Conservation (phyloP, 2,888 invertebrate species). For the Lasioglossum vierecki region DNA sequence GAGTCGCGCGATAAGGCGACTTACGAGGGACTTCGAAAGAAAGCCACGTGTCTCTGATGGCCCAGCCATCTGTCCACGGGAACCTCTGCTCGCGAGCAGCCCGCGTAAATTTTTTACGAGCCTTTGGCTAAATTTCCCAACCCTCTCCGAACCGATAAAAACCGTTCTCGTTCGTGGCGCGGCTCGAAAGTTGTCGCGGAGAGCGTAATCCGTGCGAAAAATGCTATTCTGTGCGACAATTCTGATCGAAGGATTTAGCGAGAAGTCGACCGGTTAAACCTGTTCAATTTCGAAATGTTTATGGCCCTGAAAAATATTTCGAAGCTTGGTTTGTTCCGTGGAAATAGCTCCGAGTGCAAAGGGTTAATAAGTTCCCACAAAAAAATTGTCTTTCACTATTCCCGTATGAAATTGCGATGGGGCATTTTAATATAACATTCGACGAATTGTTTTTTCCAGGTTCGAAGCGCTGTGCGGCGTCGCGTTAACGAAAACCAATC, state of each 20-base stretch:
- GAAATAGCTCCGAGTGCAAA: neutral
- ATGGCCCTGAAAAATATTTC: neutral
- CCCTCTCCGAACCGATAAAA: slow-evolving; percentile 1
- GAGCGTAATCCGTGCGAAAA: neutral
- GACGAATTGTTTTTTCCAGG: neutral
- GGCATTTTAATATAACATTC: neutral
- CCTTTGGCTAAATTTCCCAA: neutral
- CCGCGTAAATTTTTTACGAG: slow-evolving; percentile 35
- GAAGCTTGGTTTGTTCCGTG: neutral
- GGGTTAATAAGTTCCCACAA: neutral
- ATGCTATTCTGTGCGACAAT: neutral
- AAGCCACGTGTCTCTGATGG: slow-evolving; percentile 34
- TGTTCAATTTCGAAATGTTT: neutral
- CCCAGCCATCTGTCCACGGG: slow-evolving; percentile 29
- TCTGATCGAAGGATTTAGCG: neutral
- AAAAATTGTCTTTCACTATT: neutral
- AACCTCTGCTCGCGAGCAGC: neutral
- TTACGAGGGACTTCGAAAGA: slow-evolving; percentile 23
- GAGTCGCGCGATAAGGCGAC: slow-evolving; percentile 3
- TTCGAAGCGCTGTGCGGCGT: neutral
- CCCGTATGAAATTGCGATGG: neutral
- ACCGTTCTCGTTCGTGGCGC: neutral
- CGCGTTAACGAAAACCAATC: slow-evolving; percentile 43
- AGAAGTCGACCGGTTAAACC: neutral
- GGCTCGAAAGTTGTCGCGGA: neutral